phyloP scores from a whole-genome alignment of 2,113 vertebrate species.

The Oryzias melastigma region DNA sequence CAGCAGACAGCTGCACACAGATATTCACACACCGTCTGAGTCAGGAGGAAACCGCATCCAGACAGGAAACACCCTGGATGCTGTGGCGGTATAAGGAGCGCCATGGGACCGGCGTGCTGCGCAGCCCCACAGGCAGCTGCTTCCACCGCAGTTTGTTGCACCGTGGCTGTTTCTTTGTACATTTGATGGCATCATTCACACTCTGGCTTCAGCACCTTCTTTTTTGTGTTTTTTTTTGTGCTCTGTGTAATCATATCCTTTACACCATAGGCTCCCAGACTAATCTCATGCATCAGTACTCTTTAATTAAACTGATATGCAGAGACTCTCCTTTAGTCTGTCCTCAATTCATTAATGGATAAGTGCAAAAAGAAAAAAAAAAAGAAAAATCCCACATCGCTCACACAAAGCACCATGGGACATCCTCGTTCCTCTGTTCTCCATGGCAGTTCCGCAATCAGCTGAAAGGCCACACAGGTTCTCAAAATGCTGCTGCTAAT shows the following conservation, averaged over 20 bases:
- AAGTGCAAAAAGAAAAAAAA: conserved; percentile 30
- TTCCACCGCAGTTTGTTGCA: conserved; percentile 17
- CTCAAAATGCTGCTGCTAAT: conserved; percentile 51
- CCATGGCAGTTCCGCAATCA: conserved; percentile 41
- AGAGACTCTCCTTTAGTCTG: conserved; percentile 53
- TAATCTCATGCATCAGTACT: conserved; percentile 81
- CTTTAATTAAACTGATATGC: conserved; percentile 82
- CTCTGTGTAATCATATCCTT: conserved; percentile 70
- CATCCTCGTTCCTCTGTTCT: conserved; percentile 28
- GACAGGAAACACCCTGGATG: conserved; percentile 51
- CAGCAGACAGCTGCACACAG: conserved; percentile 34
- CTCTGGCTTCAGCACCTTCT: conserved; percentile 7
- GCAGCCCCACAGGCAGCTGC: conserved; percentile 18
- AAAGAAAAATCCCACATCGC: neutral
- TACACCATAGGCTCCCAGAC: conserved; percentile 71
- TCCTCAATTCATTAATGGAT: conserved; percentile 60
- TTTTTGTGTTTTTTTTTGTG: conserved; percentile 8
- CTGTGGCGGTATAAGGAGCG: conserved; percentile 19
- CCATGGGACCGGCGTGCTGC: conserved; percentile 27
- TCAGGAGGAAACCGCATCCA: conserved; percentile 17
- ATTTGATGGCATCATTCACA: conserved; percentile 1
- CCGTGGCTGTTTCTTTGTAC: conserved; percentile 8
- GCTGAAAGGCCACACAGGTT: conserved; percentile 55
- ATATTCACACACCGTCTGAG: conserved; percentile 6
- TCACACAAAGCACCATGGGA: conserved; percentile 4